Conservation (phyloP, 2,888 invertebrate species). For the Phlogophora meticulosa region DNA sequence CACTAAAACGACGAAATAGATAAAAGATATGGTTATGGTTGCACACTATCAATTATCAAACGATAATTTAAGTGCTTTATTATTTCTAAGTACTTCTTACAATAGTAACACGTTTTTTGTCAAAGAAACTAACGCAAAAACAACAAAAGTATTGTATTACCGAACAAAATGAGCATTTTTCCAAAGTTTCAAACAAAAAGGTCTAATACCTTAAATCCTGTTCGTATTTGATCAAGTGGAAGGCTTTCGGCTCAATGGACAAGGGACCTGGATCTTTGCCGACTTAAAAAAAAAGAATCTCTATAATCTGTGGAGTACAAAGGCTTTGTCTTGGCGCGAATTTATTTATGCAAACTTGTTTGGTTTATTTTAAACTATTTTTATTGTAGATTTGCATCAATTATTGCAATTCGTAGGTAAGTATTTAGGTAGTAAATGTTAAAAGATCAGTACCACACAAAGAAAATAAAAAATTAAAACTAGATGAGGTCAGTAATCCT, state of each 20-base stretch:
- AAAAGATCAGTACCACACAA: neutral
- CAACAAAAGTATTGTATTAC: conserved; percentile 58
- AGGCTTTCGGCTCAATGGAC: conserved; percentile 73
- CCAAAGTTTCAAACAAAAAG: conserved; percentile 64
- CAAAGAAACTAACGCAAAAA: conserved; percentile 29
- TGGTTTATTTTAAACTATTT: neutral
- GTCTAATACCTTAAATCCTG: conserved; percentile 74
- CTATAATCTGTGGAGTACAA: conserved; percentile 63
- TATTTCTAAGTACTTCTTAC: neutral
- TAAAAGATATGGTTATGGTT: too few relatives aligned
- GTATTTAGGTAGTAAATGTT: neutral
- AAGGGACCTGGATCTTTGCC: conserved; percentile 62
- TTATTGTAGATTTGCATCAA: neutral
- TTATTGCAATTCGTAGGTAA: neutral
- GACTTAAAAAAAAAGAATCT: conserved; percentile 55
- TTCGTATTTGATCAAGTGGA: conserved; percentile 77
- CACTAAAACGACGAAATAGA: too few relatives aligned
- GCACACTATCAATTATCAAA: too few relatives aligned
- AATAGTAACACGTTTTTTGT: neutral
- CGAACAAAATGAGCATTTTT: conserved; percentile 56
- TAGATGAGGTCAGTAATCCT: too few relatives aligned
- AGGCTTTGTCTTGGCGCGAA: conserved; percentile 54
- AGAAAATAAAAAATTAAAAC: too few relatives aligned
- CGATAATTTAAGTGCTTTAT: neutral
- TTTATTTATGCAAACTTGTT: conserved; percentile 16